Conservation (phyloP, 2,113 vertebrate genomes). For the Ardeotis arabs region DNA sequence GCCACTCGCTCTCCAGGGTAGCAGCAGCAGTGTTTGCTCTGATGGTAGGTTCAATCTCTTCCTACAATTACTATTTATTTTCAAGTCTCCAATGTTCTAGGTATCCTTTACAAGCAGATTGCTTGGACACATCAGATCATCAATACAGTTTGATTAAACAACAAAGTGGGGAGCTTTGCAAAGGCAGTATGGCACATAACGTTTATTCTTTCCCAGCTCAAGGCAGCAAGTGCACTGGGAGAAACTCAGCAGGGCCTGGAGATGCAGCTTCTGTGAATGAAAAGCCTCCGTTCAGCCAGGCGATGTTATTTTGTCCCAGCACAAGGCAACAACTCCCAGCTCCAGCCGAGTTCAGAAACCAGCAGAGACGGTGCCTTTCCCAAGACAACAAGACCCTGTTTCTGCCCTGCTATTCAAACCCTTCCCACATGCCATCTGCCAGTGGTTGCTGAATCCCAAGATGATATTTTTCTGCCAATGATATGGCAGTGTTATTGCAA, state of each 20-base stretch:
- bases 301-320: accelerated
- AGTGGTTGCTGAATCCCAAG: neutral
- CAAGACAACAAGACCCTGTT: neutral
- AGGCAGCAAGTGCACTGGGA: neutral
- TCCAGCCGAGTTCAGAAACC: neutral
- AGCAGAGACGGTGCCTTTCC: neutral
- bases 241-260: neutral
- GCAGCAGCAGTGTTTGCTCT: neutral
- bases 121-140: neutral
- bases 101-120: neutral
- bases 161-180: neutral
- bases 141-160: neutral
- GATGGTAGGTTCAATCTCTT: neutral
- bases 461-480: neutral
- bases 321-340: neutral
- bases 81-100: neutral
- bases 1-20: neutral
- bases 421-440: neutral
- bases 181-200: neutral
- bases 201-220: neutral
- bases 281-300: neutral
- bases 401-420: neutral
- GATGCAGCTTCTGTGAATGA: neutral
- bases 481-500: neutral
- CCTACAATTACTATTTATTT: neutral